Percentiles rank a stretch among this genome's conserved stretches.
Conservation (phyloP, 2,888 invertebrate species). For the Volucella bombylans region DNA sequence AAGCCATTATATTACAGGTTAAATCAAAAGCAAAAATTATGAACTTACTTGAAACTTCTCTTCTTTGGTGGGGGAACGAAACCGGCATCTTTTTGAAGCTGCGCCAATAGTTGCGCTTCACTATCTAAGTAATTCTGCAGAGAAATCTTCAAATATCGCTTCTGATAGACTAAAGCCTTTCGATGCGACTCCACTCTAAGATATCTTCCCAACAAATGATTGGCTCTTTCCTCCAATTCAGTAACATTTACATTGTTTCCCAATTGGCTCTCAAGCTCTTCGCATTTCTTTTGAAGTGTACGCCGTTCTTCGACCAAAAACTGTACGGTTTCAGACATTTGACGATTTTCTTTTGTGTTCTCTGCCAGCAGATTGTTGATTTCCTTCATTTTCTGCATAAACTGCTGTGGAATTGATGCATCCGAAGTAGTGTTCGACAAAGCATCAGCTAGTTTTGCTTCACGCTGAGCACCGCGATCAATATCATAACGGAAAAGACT, state of each 20-base stretch:
- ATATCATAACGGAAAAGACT: constrained; percentile 80
- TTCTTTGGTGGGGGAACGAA: constrained; percentile 75
- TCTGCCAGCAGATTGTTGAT: constrained; percentile 83
- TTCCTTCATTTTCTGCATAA: constrained; percentile 83
- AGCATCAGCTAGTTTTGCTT: constrained; percentile 80
- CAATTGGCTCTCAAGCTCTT: constrained; percentile 80
- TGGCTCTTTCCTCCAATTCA: constrained; percentile 83
- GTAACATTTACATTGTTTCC: constrained; percentile 77
- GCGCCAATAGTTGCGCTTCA: constrained; percentile 79
- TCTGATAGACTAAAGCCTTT: constrained; percentile 95
- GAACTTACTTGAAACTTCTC: constrained; percentile 81
- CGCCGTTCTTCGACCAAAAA: constrained; percentile 83
- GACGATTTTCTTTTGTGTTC: constrained; percentile 84
- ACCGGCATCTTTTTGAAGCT: constrained; percentile 74
- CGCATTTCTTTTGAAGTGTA: constrained; percentile 82
- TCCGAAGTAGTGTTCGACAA: constrained; percentile 79
- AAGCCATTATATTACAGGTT: constrained; percentile 35
- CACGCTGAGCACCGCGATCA: constrained; percentile 80
- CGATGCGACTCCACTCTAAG: constrained; percentile 92
- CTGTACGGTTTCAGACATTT: constrained; percentile 83
- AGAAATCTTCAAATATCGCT: constrained; percentile 91
- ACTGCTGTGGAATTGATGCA: constrained; percentile 80
- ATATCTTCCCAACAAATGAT: constrained; percentile 87
- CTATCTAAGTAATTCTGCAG: constrained; percentile 82
- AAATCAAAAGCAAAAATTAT: constrained; percentile 3